A percentile compares a stretch with the other conserved stretches of the same genome.
Evolutionary conservation across 2,113 vertebrate species (phyloP).

Genomic region (Malaclemys terrapin): DNA sequence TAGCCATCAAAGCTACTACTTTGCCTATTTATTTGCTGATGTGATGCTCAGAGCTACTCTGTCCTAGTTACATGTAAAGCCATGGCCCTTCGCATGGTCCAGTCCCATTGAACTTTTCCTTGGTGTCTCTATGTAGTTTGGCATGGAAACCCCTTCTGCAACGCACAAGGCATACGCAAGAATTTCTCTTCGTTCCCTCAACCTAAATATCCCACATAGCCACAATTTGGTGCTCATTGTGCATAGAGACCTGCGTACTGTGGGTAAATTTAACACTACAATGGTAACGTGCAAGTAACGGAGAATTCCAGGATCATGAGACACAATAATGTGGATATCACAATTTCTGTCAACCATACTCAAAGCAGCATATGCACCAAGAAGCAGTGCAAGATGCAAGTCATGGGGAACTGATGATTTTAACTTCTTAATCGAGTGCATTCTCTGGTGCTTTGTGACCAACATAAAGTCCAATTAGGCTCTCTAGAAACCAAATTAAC

Average conservation of each 20-base stretch:
- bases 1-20: accelerated
- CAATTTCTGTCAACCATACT: not conserved
- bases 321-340: accelerated
- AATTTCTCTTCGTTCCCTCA: not conserved
- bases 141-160: not conserved
- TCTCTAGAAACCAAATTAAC: not conserved
- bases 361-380: not conserved
- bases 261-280: not conserved
- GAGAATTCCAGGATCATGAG: not conserved
- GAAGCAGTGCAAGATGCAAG: not conserved
- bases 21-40: not conserved
- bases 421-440: not conserved
- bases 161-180: too few species aligned
- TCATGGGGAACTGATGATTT: not conserved
- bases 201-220: not conserved
- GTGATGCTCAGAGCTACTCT: not conserved
- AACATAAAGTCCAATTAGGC: not conserved
- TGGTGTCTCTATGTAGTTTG: not conserved
- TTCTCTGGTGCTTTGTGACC: not conserved
- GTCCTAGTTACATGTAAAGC: not conserved
- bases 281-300: not conserved
- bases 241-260: not conserved
- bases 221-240: not conserved
- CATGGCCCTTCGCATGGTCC: not conserved
- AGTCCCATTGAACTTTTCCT: not conserved